Evolutionary conservation across 1,140 invertebrate genomes (phyloP).

Genomic region (Formica exsecta): DNA sequence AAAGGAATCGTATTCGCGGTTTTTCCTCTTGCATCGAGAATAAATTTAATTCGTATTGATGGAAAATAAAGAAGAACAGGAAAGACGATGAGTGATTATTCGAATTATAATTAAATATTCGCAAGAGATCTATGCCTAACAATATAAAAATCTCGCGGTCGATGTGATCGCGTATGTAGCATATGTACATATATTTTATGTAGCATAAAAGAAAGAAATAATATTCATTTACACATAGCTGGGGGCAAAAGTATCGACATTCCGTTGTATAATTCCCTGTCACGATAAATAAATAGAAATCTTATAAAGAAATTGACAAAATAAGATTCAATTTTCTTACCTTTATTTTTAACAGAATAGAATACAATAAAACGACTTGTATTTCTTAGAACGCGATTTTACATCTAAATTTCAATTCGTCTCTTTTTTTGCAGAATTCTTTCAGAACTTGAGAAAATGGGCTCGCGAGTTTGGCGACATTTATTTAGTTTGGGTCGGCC

Average conservation of each 20-base stretch:
- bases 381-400: not conserved
- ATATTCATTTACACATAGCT: not conserved
- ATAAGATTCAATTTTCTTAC: not conserved
- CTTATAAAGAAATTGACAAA: not conserved
- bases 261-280: not conserved
- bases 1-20: not conserved
- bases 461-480: constrained; percentile 78
- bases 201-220: not conserved
- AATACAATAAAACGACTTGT: not conserved
- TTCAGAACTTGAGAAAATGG: constrained; percentile 77
- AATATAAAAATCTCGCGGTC: too few relatives aligned
- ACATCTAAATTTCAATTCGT: not conserved
- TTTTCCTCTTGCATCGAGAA: not conserved
- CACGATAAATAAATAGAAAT: not conserved
- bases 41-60: not conserved
- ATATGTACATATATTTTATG: too few relatives aligned
- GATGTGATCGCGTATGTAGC: too few relatives aligned
- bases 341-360: not conserved
- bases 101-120: too few relatives aligned
- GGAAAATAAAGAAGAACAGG: too few relatives aligned
- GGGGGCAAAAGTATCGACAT: not conserved
- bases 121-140: too few relatives aligned
- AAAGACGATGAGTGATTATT: too few relatives aligned
- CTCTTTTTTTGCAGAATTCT: constrained; percentile 76
- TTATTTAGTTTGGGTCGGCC: constrained; percentile 80